Conservation (phyloP, 2,113 vertebrate species). For the Tetrao urogallus region DNA sequence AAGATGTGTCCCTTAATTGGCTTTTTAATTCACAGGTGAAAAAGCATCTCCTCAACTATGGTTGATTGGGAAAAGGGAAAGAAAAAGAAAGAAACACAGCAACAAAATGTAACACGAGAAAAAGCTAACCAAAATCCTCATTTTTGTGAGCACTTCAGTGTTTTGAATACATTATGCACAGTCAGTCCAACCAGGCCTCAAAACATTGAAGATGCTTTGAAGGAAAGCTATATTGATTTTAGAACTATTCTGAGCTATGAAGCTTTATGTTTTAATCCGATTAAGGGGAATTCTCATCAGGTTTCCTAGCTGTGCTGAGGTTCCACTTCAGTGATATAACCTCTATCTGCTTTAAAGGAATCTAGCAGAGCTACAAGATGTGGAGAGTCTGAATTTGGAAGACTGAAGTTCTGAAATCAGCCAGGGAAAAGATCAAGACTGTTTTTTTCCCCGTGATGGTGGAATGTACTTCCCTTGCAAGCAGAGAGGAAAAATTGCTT, state of each 20-base stretch:
- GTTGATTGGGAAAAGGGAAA: not conserved
- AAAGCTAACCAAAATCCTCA: not conserved
- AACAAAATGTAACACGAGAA: no score
- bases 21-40: not conserved
- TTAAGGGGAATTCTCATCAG: not conserved
- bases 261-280: not conserved
- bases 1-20: not conserved
- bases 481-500: not conserved
- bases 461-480: not conserved
- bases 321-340: not conserved
- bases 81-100: no score
- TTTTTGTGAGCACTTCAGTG: not conserved
- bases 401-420: not conserved
- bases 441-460: not conserved
- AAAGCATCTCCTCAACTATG: rapidly evolving
- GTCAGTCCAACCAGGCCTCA: not conserved
- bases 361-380: not conserved
- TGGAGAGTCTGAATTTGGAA: not conserved
- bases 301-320: not conserved
- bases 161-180: not conserved
- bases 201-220: not conserved
- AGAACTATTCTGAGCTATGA: not conserved
- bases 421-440: not conserved
- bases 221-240: not conserved
- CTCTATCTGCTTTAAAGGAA: not conserved